A percentile compares a stretch with the other conserved stretches of the same genome.
These are phyloP conservation scores for Pachycephala philippinensis DNA, from an alignment of 2,113 vertebrate species.

Conservation along the genomic window DNA sequence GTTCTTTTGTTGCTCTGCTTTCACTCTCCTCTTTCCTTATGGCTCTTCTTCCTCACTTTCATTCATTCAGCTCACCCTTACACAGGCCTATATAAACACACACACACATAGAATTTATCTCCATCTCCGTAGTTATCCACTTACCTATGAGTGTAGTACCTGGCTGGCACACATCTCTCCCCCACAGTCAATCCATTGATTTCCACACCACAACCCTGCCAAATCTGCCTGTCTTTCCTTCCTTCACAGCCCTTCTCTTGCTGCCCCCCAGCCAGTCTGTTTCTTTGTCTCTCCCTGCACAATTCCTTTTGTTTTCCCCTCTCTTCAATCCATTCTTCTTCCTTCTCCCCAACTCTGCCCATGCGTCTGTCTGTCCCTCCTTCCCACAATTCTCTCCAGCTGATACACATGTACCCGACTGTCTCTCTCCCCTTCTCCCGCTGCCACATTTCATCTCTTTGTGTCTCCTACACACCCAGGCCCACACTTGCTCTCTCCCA, in stretches of 20 bases:
- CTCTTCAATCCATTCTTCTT: not conserved
- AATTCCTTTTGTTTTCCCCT: not conserved
- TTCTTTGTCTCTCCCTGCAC: not conserved
- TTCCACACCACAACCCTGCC: not conserved
- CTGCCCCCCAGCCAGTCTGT: not conserved
- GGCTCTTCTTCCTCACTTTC: not conserved
- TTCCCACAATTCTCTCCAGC: not conserved
- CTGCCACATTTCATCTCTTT: not conserved
- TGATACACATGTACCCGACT: not conserved
- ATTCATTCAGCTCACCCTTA: not conserved
- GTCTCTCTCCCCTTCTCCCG: not conserved
- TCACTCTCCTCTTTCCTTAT: not conserved
- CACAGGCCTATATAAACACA: not conserved
- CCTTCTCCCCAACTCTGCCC: not conserved
- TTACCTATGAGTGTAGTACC: not conserved
- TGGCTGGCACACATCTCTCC: not conserved
- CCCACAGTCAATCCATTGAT: not conserved
- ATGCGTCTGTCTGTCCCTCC: not conserved
- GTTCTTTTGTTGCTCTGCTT: not conserved
- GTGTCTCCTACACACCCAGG: slow-evolving; percentile 47
- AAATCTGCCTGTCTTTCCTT: not conserved
- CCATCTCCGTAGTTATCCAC: not conserved
- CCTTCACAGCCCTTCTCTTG: not conserved
- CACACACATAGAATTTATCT: not conserved
- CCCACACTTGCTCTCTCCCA: slow-evolving; percentile 46